phyloP scores from a whole-genome alignment of 2,797 vertebrate genomes.

The Champsocephalus gunnari region DNA sequence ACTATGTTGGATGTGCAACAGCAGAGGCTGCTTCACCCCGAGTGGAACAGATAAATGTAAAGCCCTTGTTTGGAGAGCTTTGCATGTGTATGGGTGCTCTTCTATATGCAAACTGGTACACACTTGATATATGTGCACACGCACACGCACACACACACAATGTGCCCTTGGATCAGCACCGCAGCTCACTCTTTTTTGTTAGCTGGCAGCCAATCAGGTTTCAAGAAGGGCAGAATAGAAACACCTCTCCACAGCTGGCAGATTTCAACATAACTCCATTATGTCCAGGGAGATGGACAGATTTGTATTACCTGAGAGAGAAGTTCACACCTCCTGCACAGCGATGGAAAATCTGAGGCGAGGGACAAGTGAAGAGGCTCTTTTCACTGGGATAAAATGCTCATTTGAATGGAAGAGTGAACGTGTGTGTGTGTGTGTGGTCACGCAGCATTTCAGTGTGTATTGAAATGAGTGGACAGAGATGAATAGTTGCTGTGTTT shows the following conservation, averaged over 20 bases:
- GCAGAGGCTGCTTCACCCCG: conserved; percentile 23
- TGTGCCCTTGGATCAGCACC: conserved; percentile 18
- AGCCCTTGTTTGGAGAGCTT: conserved; percentile 37
- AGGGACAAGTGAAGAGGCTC: conserved; percentile 63
- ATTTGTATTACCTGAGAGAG: conserved; percentile 59
- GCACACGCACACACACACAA: conserved; percentile 15
- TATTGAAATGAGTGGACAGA: conserved; percentile 58
- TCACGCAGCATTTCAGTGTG: conserved; percentile 29
- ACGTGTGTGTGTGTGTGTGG: conserved; percentile 27
- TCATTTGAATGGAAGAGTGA: conserved; percentile 71
- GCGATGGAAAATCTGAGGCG: conserved; percentile 57
- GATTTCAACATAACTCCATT: conserved; percentile 48
- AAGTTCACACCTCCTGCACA: conserved; percentile 49
- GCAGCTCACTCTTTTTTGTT: conserved; percentile 15
- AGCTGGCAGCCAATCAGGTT: conserved; percentile 34
- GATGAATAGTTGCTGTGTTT: conserved; percentile 73
- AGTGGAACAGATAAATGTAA: conserved; percentile 58
- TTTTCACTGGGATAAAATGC: conserved; percentile 70
- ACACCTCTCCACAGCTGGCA: conserved; percentile 33
- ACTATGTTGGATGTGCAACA: conserved; percentile 38
- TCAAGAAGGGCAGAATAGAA: conserved; percentile 36
- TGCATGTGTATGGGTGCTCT: conserved; percentile 6
- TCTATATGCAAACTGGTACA: conserved; percentile 4
- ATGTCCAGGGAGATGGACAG: conserved; percentile 31
- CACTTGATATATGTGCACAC: neutral